These are phyloP conservation scores for Phaedon cochleariae DNA, from an alignment of 2,888 invertebrate species.

Conservation along the genomic window DNA sequence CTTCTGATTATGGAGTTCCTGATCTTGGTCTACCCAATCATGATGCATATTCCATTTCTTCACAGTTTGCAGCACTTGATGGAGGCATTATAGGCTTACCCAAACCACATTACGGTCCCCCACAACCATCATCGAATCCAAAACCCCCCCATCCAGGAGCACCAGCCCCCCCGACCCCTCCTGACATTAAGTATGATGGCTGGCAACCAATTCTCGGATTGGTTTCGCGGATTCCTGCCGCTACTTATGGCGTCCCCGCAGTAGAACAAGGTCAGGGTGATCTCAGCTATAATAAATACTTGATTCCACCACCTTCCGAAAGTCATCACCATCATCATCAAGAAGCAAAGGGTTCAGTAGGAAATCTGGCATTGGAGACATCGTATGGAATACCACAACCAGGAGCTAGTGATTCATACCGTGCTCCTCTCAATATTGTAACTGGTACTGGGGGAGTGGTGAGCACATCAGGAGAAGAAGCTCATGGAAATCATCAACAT, in stretches of 20 bases:
- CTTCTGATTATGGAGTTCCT: constrained; percentile 42
- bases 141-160: constrained; percentile 72
- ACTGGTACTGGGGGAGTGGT: constrained; percentile 60
- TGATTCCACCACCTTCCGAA: constrained; percentile 53
- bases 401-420: constrained; percentile 64
- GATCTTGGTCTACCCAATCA: constrained; percentile 27
- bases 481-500: constrained; percentile 42
- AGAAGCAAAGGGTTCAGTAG: constrained; percentile 35
- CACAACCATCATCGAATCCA: constrained; percentile 67
- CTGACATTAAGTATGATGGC: constrained; percentile 81
- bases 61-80: constrained; percentile 41
- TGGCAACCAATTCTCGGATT: constrained; percentile 87
- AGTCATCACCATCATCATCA: constrained; percentile 39
- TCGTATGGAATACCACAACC: constrained; percentile 36
- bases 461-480: constrained; percentile 54
- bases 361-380: constrained; percentile 33
- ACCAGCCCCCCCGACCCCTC: constrained; percentile 78
- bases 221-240: constrained; percentile 55
- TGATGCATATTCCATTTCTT: constrained; percentile 24
- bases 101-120: constrained; percentile 65
- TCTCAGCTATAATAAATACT: constrained; percentile 53
- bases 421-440: constrained; percentile 63
- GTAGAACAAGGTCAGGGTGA: constrained; percentile 33
- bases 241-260: constrained; percentile 53
- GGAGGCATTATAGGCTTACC: constrained; percentile 25